A percentile compares a stretch with the other conserved stretches of the same genome.
Conservation (phyloP, 2,797 vertebrate species). For the Bothrops alternatus region DNA sequence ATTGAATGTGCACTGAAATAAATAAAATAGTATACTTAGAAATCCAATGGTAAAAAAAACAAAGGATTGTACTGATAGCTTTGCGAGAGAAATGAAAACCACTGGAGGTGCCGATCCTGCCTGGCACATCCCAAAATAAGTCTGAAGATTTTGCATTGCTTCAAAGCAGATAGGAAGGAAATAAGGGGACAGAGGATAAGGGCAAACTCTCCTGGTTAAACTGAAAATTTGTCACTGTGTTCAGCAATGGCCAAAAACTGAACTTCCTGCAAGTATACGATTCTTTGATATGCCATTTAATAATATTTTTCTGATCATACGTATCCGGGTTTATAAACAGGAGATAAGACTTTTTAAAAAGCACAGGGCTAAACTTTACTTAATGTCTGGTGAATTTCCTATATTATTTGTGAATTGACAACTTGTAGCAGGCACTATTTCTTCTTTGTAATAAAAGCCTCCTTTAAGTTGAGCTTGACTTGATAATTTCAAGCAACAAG, state of each 20-base stretch:
- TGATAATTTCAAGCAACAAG: neutral
- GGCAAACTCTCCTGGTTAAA: neutral
- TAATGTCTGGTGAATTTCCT: neutral
- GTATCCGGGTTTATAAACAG: neutral
- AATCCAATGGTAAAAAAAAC: neutral
- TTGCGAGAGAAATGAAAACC: neutral
- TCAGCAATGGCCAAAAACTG: neutral
- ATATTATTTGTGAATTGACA: constrained; percentile 15
- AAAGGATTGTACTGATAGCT: neutral
- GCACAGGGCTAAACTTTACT: neutral
- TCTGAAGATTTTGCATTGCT: neutral
- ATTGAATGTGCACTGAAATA: neutral
- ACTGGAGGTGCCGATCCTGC: neutral
- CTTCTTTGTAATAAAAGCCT: neutral
- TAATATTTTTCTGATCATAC: constrained; percentile 1
- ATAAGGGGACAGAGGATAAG: neutral
- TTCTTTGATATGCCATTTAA: neutral
- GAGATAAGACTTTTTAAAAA: constrained; percentile 21
- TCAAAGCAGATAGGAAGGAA: neutral
- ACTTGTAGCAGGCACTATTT: constrained; percentile 7
- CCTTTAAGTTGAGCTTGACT: neutral
- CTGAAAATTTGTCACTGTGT: neutral
- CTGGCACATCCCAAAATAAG: neutral
- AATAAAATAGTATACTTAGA: neutral
- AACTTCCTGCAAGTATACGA: neutral